These are phyloP conservation scores for Pocillopora damicornis DNA, from an alignment of 64 coral and sea anemone genomes.

Conservation along the genomic window DNA sequence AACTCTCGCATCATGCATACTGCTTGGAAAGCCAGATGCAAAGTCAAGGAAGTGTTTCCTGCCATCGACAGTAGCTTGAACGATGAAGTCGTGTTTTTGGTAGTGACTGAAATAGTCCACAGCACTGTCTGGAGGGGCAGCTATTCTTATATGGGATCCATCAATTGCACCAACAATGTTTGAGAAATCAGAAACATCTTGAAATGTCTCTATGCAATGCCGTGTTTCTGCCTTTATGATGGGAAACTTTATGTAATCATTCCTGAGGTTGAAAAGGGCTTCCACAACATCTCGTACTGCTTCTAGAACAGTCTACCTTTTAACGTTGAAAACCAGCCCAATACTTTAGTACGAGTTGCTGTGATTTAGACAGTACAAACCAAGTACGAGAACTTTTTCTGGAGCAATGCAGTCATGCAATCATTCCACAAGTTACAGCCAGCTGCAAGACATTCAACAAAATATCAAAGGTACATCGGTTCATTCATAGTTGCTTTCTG, in stretches of 20 bases:
- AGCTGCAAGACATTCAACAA: slow-evolving; percentile 28
- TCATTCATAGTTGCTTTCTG: slow-evolving; percentile 26
- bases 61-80: background rate
- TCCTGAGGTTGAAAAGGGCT: slow-evolving; percentile 34
- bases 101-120: slow-evolving; percentile 18
- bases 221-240: no score
- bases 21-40: slow-evolving; percentile 27
- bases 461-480: slow-evolving; percentile 21
- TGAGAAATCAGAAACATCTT: no score
- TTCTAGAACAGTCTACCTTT: slow-evolving; percentile 22
- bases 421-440: slow-evolving; percentile 8
- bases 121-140: no score
- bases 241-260: background rate
- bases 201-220: no score
- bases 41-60: slow-evolving; percentile 23
- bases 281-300: slow-evolving; percentile 31
- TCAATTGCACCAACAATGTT: no score
- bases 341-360: no score
- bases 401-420: slow-evolving; percentile 25
- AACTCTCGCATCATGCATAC: slow-evolving; percentile 38
- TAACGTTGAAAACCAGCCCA: background rate
- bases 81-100: background rate
- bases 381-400: slow-evolving; percentile 37
- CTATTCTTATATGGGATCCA: no score
- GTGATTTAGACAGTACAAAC: background rate